phyloP scores from a whole-genome alignment of 2,113 vertebrate genomes.

The Xiphias gladius region DNA sequence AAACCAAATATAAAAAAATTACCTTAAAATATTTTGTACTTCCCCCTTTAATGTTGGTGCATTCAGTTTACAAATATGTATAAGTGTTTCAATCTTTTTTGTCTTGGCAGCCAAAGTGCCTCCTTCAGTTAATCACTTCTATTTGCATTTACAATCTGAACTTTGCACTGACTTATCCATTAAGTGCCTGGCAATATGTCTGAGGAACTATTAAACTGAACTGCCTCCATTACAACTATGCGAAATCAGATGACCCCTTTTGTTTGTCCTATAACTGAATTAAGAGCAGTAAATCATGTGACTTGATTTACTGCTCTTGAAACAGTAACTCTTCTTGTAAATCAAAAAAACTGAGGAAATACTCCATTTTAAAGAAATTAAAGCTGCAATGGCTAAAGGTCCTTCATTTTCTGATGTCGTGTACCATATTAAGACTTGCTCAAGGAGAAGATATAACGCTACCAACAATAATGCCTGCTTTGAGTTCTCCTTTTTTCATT shows the following conservation, averaged over 20 bases:
- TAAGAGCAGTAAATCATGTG: slow-evolving; percentile 12
- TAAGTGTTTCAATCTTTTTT: slow-evolving; percentile 3
- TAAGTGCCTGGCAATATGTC: slow-evolving; percentile 28
- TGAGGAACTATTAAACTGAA: slow-evolving; percentile 43
- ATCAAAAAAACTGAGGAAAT: not conserved
- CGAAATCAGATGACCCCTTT: slow-evolving; percentile 13
- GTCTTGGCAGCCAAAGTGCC: slow-evolving; percentile 24
- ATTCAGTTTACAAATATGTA: slow-evolving; percentile 1
- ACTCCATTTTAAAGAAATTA: slow-evolving; percentile 10
- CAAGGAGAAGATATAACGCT: not conserved
- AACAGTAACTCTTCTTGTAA: not conserved
- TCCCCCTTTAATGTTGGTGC: not conserved
- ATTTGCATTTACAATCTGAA: slow-evolving; percentile 51
- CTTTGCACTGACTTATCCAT: slow-evolving; percentile 33
- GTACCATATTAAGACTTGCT: not conserved
- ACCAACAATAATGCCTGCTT: not conserved
- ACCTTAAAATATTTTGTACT: not conserved
- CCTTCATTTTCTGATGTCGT: slow-evolving; percentile 3
- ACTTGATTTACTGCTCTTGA: not conserved
- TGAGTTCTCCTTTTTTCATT: not conserved
- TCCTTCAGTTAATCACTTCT: slow-evolving; percentile 29
- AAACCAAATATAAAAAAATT: not conserved
- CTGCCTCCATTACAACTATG: slow-evolving; percentile 39
- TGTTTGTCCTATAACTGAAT: slow-evolving; percentile 32
- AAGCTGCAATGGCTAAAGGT: not conserved